phyloP scores from a whole-genome alignment of 2,797 vertebrate species.

The Lepus townsendii region DNA sequence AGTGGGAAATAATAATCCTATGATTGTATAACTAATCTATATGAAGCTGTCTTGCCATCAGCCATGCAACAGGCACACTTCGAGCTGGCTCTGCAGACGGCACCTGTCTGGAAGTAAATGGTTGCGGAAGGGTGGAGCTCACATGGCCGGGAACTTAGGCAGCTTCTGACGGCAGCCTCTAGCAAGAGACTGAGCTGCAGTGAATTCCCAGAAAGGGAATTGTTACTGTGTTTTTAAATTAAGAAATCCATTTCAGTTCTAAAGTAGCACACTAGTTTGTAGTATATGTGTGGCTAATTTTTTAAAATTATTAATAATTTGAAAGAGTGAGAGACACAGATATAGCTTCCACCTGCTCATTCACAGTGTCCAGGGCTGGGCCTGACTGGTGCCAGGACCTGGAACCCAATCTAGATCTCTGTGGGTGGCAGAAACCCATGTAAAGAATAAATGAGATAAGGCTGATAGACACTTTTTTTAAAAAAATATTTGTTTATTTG shows the following conservation, averaged over 20 bases:
- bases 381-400: too few relatives aligned
- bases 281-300: too few relatives aligned
- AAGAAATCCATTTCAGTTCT: too few relatives aligned
- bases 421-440: neutral
- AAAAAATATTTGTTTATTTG: too few relatives aligned
- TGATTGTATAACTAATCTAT: too few relatives aligned
- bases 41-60: neutral
- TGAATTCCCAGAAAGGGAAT: neutral
- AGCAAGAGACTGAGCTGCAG: neutral
- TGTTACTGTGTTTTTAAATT: neutral
- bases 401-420: too few relatives aligned
- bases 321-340: too few relatives aligned
- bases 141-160: neutral
- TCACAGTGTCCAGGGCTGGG: too few relatives aligned
- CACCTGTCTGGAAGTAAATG: neutral
- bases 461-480: neutral
- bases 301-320: too few relatives aligned
- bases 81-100: neutral
- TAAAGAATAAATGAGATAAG: constrained; percentile 28
- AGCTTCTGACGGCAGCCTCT: neutral
- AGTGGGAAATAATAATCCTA: neutral
- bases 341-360: too few relatives aligned
- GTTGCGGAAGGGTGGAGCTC: neutral
- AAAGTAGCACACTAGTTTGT: too few relatives aligned
- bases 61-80: neutral